These are phyloP conservation scores for Vespertilio murinus DNA, from an alignment of 2,797 vertebrate species.

Conservation along the genomic window DNA sequence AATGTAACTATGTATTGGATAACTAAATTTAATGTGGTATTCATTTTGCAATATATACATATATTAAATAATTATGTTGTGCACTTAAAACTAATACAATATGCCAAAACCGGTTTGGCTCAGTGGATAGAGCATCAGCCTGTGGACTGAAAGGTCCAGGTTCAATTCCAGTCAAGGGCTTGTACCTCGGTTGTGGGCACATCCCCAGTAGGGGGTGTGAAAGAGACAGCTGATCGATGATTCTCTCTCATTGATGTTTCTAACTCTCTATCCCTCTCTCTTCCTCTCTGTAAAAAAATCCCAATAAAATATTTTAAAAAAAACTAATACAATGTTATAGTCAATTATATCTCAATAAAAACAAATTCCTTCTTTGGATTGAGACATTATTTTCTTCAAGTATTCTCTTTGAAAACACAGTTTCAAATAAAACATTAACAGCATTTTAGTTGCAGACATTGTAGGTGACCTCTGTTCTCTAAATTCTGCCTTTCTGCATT, in stretches of 20 bases:
- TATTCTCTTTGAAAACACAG: constrained; percentile 28
- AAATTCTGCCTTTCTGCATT: constrained; percentile 38
- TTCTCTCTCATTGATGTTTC: too few relatives aligned
- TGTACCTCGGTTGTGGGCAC: too few relatives aligned
- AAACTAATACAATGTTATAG: background rate
- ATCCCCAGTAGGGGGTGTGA: too few relatives aligned
- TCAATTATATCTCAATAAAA: background rate
- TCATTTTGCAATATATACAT: background rate
- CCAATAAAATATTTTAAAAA: too few relatives aligned
- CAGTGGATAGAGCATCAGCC: too few relatives aligned
- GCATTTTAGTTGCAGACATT: background rate
- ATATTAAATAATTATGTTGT: background rate
- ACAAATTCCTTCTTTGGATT: background rate
- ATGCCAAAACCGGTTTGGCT: too few relatives aligned
- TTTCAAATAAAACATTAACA: background rate
- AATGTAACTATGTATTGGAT: background rate
- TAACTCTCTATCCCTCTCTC: too few relatives aligned
- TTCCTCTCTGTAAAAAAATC: too few relatives aligned
- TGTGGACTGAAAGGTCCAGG: too few relatives aligned
- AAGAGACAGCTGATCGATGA: too few relatives aligned
- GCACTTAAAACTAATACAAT: background rate
- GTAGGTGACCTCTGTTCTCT: background rate
- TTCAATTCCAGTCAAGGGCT: too few relatives aligned
- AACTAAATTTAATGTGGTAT: background rate
- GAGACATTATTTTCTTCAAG: background rate